A percentile compares a stretch with the other conserved stretches of the same genome.
These are phyloP conservation scores for Polyploca ridens DNA, from an alignment of 2,888 invertebrate genomes.

Conservation along the genomic window DNA sequence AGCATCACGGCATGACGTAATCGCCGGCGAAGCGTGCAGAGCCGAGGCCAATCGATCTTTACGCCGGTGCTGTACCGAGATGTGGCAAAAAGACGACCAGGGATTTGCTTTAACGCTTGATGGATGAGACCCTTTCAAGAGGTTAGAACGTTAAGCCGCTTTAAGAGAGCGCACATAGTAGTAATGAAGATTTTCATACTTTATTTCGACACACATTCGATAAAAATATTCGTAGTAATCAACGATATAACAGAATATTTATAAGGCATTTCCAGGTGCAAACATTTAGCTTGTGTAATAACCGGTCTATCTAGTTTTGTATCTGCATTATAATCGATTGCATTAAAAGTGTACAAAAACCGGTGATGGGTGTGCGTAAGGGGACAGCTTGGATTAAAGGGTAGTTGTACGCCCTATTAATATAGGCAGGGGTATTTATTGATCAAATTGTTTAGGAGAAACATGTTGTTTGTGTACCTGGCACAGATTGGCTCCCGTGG, in stretches of 20 bases:
- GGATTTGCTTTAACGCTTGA: constrained; percentile 21
- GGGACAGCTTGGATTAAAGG: constrained; percentile 21
- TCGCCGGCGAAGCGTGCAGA: constrained; percentile 42
- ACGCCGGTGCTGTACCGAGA: constrained; percentile 33
- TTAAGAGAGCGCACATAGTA: neutral
- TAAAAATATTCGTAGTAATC: constrained; percentile 6
- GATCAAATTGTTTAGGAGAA: neutral
- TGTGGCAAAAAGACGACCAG: constrained; percentile 20
- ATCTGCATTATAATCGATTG: constrained; percentile 18
- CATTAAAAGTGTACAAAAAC: constrained; percentile 13
- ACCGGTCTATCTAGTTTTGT: constrained; percentile 23
- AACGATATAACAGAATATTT: constrained; percentile 12
- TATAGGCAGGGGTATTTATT: constrained; percentile 1
- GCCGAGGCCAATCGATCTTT: constrained; percentile 47
- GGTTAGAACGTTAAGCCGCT: neutral
- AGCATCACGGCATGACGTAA: constrained; percentile 44
- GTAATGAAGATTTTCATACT: neutral
- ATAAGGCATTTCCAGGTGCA: constrained; percentile 26
- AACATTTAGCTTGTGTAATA: constrained; percentile 24
- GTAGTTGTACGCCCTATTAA: constrained; percentile 23
- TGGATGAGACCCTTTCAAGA: constrained; percentile 22
- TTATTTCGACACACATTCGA: neutral
- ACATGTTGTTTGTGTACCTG: neutral
- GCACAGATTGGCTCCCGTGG: neutral
- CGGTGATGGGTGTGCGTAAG: constrained; percentile 7